phyloP scores from a whole-genome alignment of 2,888 invertebrate genomes.

The Eucera pruinosa region DNA sequence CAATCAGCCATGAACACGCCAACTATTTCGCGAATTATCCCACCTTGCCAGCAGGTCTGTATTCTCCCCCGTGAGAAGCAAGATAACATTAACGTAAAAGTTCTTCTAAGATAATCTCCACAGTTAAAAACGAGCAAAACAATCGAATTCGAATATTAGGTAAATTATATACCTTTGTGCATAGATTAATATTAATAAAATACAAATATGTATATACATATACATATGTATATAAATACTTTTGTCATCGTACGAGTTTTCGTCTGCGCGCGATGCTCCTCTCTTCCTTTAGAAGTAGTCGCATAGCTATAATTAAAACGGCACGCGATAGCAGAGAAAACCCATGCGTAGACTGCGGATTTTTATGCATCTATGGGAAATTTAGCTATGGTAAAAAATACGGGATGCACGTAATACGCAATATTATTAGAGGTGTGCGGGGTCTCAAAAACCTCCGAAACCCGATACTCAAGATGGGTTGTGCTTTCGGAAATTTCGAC shows the following conservation, averaged over 20 bases:
- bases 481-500: too few relatives aligned
- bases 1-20: conserved; percentile 69
- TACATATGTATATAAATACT: conserved; percentile 54
- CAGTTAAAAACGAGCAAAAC: not conserved
- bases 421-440: too few relatives aligned
- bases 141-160: conserved; percentile 15
- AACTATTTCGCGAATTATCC: conserved; percentile 30
- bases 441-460: too few relatives aligned
- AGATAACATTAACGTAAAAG: conserved; percentile 18
- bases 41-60: conserved; percentile 72
- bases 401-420: too few relatives aligned
- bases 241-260: conserved; percentile 41
- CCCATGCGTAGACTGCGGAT: too few relatives aligned
- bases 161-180: conserved; percentile 58
- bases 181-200: conserved; percentile 52
- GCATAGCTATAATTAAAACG: conserved; percentile 5
- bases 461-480: too few relatives aligned
- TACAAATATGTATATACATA: conserved; percentile 33
- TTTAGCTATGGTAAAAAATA: too few relatives aligned
- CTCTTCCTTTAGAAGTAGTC: conserved; percentile 24
- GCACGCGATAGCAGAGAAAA: conserved; percentile 45
- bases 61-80: conserved; percentile 21
- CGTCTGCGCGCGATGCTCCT: conserved; percentile 15
- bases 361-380: too few relatives aligned
- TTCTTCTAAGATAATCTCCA: not conserved